Base-by-base conservation (phyloP, 1,140 invertebrate species). In the Batillaria attramentaria region DNA sequence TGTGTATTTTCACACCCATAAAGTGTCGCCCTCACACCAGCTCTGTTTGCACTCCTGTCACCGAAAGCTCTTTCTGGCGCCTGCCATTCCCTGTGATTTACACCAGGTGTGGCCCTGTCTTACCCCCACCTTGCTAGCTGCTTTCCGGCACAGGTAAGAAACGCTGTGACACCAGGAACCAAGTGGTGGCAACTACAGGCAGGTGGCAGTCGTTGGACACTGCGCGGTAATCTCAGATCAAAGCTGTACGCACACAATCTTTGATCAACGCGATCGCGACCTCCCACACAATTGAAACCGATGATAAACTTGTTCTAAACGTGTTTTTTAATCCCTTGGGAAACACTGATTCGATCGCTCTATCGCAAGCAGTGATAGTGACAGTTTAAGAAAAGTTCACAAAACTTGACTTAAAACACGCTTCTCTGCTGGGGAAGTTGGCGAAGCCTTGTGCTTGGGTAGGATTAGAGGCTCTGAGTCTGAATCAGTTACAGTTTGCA, bases 31-130 rank as follows among this genome's bases (percentile, higher is more conserved):
- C 57, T 62, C 24, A 31, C 57, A n/a, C 57, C n/a, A 31, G n/a
- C 57, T 28, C 57, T 62, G 57, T 62, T 62, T 62, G 57, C 57
- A 16, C 57, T 62, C 13, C 57, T 62, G 57, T 62, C 57, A 62
- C 33, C 57, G n/a, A 28, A 62, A 62, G 57, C 24, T 31, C 57
- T 31, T 62, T 31, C n/a, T 62, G 57, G 57, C 24, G 57, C 57
- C 57, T 31, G 57, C 57, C 57, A 62, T 31, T 28, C 57, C n/a
- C 6, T 31, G 24, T 62, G 57, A 62, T 62, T 62, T 62, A 62
- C 57, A 8, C 57, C 57, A 62, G 57, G 57, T 62, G 57, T 62
- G 33, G n/a, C n/a, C n/a, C n/a, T 62, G 10, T n/a, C 57, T 62
- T 62, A 28, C 57, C 57, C 46, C 57, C 10, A 62, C 57, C 57